Evolutionary conservation across 2,797 vertebrate genomes (phyloP).

Genomic region (Microctenopoma stevenorrisi): DNA sequence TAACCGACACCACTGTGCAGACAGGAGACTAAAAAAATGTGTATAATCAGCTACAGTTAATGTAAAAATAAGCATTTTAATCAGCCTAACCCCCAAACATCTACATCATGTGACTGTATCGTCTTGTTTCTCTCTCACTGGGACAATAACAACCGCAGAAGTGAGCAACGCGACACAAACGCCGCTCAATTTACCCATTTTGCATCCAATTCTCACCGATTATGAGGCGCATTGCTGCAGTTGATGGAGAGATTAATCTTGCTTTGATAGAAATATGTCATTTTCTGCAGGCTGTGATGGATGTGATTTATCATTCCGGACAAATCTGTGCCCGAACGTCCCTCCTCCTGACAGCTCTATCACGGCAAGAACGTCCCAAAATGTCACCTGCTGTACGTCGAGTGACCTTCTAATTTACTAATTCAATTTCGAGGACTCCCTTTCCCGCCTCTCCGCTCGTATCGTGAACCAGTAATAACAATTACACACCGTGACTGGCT

Average conservation of each 20-base stretch:
- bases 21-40: too few species aligned
- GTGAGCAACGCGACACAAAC: constrained; percentile 64
- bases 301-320: constrained; percentile 93
- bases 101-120: constrained; percentile 26
- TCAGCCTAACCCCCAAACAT: neutral
- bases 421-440: constrained; percentile 79
- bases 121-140: constrained; percentile 23
- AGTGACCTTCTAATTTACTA: constrained; percentile 83
- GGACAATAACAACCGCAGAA: constrained; percentile 15
- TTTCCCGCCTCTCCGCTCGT: constrained; percentile 67
- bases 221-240: constrained; percentile 85
- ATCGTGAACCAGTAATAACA: constrained; percentile 86
- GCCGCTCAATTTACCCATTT: constrained; percentile 64
- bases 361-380: constrained; percentile 81
- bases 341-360: constrained; percentile 85
- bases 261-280: constrained; percentile 91
- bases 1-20: too few species aligned
- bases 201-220: constrained; percentile 85
- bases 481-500: constrained; percentile 91
- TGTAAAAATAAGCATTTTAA: too few species aligned
- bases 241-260: constrained; percentile 93
- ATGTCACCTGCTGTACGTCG: constrained; percentile 90
- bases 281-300: constrained; percentile 85
- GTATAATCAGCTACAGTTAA: too few species aligned
- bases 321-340: constrained; percentile 80